Base-by-base conservation (phyloP, 2,888 invertebrate species). In the Lasioglossum morio region DNA sequence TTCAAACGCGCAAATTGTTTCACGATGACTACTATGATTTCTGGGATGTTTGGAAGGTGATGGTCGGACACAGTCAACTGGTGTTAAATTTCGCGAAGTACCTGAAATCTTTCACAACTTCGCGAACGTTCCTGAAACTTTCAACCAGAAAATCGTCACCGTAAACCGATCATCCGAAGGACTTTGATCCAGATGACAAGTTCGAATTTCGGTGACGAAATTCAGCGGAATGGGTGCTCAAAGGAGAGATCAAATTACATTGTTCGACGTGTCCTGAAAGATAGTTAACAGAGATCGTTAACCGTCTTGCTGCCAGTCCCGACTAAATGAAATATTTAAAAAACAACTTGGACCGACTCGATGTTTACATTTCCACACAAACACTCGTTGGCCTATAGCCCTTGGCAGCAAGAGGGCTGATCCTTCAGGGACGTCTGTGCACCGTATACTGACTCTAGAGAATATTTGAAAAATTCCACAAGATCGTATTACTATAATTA, bases 281-380 rank as follows among this genome's bases (percentile, higher is more conserved):
- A 57, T n/a, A n/a, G 57, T 57, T 57, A 57, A 12, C 57, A 57
- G 57, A 57, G 57, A 57, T 57, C 57, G 57, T 57, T 57, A n/a
- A 57, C 57, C n/a, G 4, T 57, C 12, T 57, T 57, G n/a, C 57
- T 57, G 57, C 57, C n/a, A 12, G 57, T 23, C 10, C 8, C 4
- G 19, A 48, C 19, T 1, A 23, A 2, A 10, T 10, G 1, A 53
- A 53, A 53, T 1, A 53, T 53, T 12, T 4, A 57, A 57, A 57
- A 53, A n/a, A 4, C 8, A 23, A 23, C 23, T 23, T 2, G 8
- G 8, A 23, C 16, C 23, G 23, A 53, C 8, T 53, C 2, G 53
- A 53, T 0, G 23, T 8, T 23, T 8, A 23, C 53, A 23, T 53
- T 53, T 53, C 0, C 23, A 23, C 5, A 2, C 53, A 23, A 57